Base-by-base conservation (phyloP, 1,140 invertebrate genomes). In the Acromyrmex heyeri region DNA sequence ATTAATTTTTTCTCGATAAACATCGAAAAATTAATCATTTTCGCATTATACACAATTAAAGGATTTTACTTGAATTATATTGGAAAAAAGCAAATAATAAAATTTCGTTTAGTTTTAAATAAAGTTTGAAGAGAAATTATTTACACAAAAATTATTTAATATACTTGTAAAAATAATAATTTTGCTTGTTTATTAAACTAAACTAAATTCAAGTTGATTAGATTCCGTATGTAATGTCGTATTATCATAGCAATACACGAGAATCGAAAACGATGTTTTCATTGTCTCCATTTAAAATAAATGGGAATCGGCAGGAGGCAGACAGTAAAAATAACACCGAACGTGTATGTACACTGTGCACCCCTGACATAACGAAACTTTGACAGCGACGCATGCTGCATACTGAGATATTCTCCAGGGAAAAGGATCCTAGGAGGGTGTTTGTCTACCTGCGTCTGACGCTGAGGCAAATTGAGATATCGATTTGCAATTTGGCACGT, bases 401-500 rank as follows among this genome's bases (percentile, higher is more conserved):
- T 73, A 73, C 79, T 18, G 24, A 83, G 69, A 61, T 44, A 38
- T 21, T 62, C 69, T 6, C 27, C n/a, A 38, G 69, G 53, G 65
- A 76, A 75, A 85, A 85, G 67, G 79, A 67, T 85, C 79, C 53
- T 67, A 21, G 79, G 50, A 70, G 79, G 59, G 59, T 87, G 85
- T 87, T 87, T 88, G 76, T 90, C 89, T 87, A 90, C 76, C 90
- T 91, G 90, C 77, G 75, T 86, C 81, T 91, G 90, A 91, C 90
- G 86, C 82, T 24, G 62, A 88, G 65, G 88, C 83, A 87, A 89
- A 91, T 89, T 88, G 90, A 91, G 90, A 87, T 89, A 91, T 91
- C 83, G 90, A 91, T 91, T 91, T 91, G 88, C 88, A 89, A 91
- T 89, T 91, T 91, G 88, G 90, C 88, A 91, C 86, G 90, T 88